These are phyloP conservation scores for Archocentrus centrarchus DNA, from an alignment of 2,113 vertebrate species.

Conservation along the genomic window DNA sequence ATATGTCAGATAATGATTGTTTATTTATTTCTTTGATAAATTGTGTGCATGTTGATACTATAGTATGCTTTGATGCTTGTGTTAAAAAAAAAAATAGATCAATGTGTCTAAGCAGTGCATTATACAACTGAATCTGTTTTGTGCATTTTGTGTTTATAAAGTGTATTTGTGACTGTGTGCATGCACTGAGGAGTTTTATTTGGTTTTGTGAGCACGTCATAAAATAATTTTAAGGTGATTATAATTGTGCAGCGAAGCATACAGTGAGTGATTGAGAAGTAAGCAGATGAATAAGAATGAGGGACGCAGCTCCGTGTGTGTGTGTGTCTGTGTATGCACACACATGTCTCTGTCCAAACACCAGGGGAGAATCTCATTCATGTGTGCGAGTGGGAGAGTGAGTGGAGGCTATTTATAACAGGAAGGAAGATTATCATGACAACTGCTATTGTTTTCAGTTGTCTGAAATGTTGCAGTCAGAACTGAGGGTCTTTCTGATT, in stretches of 20 bases:
- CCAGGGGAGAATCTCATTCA: slow-evolving; percentile 27
- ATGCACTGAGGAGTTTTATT: slow-evolving; percentile 36
- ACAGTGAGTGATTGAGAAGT: slow-evolving; percentile 73
- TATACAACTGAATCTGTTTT: neutral
- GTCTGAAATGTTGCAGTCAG: neutral
- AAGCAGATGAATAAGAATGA: slow-evolving; percentile 71
- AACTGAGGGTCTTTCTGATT: neutral
- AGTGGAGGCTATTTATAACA: slow-evolving; percentile 48
- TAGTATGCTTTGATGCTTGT: slow-evolving; percentile 21
- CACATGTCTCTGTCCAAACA: neutral
- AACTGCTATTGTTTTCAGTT: neutral
- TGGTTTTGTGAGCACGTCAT: slow-evolving; percentile 64
- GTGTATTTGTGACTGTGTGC: neutral
- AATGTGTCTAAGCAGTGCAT: neutral
- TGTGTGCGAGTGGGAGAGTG: neutral
- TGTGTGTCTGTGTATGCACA: neutral
- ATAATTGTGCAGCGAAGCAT: slow-evolving; percentile 73
- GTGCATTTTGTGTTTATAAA: neutral
- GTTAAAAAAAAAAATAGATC: slow-evolving; percentile 13
- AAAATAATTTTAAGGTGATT: slow-evolving; percentile 79
- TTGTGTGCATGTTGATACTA: slow-evolving; percentile 21
- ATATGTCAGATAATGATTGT: slow-evolving; percentile 33
- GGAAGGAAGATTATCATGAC: slow-evolving; percentile 53
- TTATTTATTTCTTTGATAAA: neutral
- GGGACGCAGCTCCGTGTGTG: slow-evolving; percentile 3